These are phyloP conservation scores for Buphagus erythrorhynchus DNA, from an alignment of 2,797 vertebrate genomes.

Conservation along the genomic window DNA sequence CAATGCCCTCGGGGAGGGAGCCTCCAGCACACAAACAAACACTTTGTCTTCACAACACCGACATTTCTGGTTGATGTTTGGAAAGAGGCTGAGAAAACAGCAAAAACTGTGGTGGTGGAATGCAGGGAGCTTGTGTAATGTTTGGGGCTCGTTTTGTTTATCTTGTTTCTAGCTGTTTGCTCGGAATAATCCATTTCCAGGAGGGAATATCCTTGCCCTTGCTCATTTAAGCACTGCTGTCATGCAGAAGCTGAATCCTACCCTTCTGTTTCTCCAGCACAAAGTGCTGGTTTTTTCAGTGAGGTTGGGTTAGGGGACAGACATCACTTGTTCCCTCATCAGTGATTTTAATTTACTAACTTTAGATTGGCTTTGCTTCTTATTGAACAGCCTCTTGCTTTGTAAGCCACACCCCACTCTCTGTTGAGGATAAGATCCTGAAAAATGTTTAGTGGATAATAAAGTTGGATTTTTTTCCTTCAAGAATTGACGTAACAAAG, in stretches of 20 bases:
- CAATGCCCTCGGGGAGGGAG: not conserved
- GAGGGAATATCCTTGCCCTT: not conserved
- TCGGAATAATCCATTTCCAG: not conserved
- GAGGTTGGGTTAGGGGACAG: not conserved
- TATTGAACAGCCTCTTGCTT: not conserved
- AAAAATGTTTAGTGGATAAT: not conserved
- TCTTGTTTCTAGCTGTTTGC: not conserved
- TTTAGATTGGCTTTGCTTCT: not conserved
- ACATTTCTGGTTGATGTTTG: not conserved
- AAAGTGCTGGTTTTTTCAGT: not conserved
- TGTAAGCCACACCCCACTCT: not conserved
- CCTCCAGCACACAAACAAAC: not conserved
- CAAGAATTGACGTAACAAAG: not conserved
- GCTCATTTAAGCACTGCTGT: not conserved
- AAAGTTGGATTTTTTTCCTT: not conserved
- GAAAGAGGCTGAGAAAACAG: not conserved
- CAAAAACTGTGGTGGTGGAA: not conserved
- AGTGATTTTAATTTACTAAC: not conserved
- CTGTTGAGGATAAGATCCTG: not conserved
- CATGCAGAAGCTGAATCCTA: not conserved
- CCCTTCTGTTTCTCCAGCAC: not conserved
- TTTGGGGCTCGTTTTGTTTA: rapidly evolving
- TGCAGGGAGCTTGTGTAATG: rapidly evolving
- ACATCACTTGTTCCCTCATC: not conserved
- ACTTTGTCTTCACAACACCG: not conserved